Evolutionary conservation across 1,140 invertebrate genomes (phyloP), one percentile per base, ranked within the genome.

Genomic region (Drosophila miranda): DNA sequence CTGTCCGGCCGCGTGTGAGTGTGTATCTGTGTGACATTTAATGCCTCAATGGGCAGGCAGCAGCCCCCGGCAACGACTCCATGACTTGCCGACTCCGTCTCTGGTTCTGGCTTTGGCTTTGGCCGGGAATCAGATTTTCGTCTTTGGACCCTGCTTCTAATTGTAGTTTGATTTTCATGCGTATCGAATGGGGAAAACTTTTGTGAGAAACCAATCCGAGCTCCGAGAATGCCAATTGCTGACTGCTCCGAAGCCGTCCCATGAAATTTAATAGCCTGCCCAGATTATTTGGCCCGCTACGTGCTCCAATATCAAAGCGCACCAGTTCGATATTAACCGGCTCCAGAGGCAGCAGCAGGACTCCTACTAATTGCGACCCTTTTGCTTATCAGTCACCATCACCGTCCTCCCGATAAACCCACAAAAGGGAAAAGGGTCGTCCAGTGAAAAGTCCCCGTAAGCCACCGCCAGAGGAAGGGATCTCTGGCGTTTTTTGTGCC

Each of bases 131-230:
- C 38, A 68, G 49, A 55, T 48, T 59, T 38, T 42, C 51, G 54
- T 56, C 70, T 45, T 48, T 28, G 49, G 72, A 56, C 48, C 71
- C 80, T 87, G 78, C 50, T 72, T 73, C 75, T 86, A 86, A 86
- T 86, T 86, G 82, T 86, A 78, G 78, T 86, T 86, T 86, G 82
- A 86, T 86, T 86, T 87, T 74, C 71, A 78, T 78, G 66, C 82
- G 83, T 78, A 87, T 82, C 78, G 82, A 86, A 87, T 77, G 81
- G n/a, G 56, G n/a, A 55, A 71, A 84, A 71, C 69, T 61, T 74
- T 43, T 50, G 46, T 14, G 68, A 60, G 45, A 11, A 59, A 55
- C 64, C 28, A 61, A 56, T 55, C 42, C 58, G 28, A 66, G 54
- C 67, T 67, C 55, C 3, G 34, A 38, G 11, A 38, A 38, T 77